These are phyloP conservation scores for Falco columbarius DNA, from an alignment of 2,797 vertebrate species.

Conservation along the genomic window DNA sequence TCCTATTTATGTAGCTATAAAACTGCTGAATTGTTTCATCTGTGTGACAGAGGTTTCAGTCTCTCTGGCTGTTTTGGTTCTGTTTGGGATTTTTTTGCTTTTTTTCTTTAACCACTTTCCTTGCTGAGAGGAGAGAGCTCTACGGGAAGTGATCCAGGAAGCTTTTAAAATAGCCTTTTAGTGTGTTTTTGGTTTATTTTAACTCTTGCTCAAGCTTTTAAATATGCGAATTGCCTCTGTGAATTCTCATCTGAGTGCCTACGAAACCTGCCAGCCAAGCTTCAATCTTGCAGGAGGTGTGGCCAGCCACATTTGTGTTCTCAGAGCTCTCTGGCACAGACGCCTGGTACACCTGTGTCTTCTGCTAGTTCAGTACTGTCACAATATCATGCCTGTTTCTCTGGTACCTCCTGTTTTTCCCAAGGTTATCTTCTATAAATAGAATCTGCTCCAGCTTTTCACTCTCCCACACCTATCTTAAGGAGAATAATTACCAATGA, in stretches of 20 bases:
- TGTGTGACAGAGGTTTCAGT: neutral
- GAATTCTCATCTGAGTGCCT: constrained; percentile 13
- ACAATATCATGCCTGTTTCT: constrained; percentile 61
- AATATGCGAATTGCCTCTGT: constrained; percentile 5
- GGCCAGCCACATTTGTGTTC: neutral
- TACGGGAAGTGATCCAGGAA: constrained; percentile 8
- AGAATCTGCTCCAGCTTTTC: constrained; percentile 46
- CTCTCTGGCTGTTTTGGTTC: neutral
- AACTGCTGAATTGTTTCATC: constrained; percentile 10
- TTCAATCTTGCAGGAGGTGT: constrained; percentile 6
- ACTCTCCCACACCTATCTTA: constrained; percentile 41
- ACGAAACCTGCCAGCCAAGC: constrained; percentile 48
- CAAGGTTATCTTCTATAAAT: constrained; percentile 60
- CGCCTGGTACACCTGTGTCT: constrained; percentile 57
- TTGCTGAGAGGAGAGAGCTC: neutral
- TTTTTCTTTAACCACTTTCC: neutral
- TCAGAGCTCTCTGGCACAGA: constrained; percentile 34
- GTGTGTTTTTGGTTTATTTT: neutral
- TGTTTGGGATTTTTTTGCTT: neutral
- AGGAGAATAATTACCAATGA: constrained; percentile 37
- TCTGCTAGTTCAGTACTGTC: constrained; percentile 48
- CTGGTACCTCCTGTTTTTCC: constrained; percentile 68
- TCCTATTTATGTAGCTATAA: neutral
- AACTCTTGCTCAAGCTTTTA: constrained; percentile 47
- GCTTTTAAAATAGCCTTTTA: constrained; percentile 16